Percentiles rank a stretch among this genome's conserved stretches.
Conservation (phyloP, 1,140 invertebrate species). For the Calliopsis andreniformis region DNA sequence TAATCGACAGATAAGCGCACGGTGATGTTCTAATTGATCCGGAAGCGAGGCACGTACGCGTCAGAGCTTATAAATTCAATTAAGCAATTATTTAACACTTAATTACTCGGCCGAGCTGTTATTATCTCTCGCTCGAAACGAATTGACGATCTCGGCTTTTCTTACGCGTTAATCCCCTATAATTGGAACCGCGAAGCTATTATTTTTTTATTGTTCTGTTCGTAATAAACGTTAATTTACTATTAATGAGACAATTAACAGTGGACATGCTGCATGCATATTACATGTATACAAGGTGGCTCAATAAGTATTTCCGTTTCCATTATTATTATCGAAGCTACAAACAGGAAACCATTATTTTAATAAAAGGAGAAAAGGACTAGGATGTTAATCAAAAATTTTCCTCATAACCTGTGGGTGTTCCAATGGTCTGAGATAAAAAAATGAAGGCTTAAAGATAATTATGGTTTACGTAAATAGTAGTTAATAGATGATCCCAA, state of each 20-base stretch:
- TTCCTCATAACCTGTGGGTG: too few species aligned
- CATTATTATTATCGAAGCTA: too few species aligned
- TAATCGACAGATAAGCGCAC: background rate
- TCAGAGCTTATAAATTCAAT: conserved; percentile 20
- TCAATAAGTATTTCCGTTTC: too few species aligned
- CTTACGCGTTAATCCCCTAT: background rate
- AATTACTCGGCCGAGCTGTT: conserved; percentile 12
- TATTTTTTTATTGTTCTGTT: background rate
- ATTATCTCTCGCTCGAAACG: background rate
- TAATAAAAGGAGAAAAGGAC: too few species aligned
- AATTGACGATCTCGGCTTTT: conserved; percentile 10
- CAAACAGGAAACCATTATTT: too few species aligned
- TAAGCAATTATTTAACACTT: conserved; percentile 33
- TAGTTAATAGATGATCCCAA: conserved; percentile 10
- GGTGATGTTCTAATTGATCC: conserved; percentile 9
- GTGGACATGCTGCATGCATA: too few species aligned
- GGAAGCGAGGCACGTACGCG: conserved; percentile 10
- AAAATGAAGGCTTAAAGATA: too few species aligned
- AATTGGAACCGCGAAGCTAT: background rate
- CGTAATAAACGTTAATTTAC: background rate
- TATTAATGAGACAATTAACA: too few species aligned
- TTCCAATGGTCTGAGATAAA: too few species aligned
- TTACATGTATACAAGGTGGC: too few species aligned
- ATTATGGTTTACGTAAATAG: background rate
- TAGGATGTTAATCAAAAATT: too few species aligned